A percentile compares a stretch with the other conserved stretches of the same genome.
Evolutionary conservation across 2,888 invertebrate genomes (phyloP).

Genomic region (Monoplex corrugatus): DNA sequence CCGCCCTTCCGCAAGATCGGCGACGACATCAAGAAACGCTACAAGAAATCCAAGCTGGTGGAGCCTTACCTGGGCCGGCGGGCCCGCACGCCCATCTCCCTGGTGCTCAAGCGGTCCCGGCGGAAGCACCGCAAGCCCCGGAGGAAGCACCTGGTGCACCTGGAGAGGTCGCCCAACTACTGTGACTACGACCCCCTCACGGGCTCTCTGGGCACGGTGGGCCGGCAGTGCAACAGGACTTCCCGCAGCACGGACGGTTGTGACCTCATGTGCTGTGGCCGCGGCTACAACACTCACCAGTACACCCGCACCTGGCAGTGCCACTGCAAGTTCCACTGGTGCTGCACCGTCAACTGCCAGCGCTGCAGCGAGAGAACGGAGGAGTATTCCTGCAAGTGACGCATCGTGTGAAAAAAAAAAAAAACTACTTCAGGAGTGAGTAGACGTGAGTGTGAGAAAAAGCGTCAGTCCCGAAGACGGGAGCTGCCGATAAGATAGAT

Average conservation of each 20-base stretch:
- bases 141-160: conserved; percentile 90
- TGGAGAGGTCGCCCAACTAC: conserved; percentile 93
- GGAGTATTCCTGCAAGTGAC: conserved; percentile 81
- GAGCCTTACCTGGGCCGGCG: conserved; percentile 76
- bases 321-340: conserved; percentile 85
- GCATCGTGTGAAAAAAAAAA: no score
- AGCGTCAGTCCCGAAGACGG: no score
- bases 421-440: no score
- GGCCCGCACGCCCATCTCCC: conserved; percentile 75
- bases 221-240: conserved; percentile 77
- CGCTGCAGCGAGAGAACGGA: conserved; percentile 81
- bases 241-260: conserved; percentile 84
- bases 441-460: no score
- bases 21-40: conserved; percentile 91
- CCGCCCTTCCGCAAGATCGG: conserved; percentile 92
- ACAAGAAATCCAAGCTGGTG: conserved; percentile 89
- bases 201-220: conserved; percentile 87
- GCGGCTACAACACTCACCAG: conserved; percentile 92
- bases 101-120: conserved; percentile 78
- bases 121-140: conserved; percentile 81
- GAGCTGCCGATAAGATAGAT: no score
- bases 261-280: conserved; percentile 90
- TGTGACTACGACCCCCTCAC: conserved; percentile 89
- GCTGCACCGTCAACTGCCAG: conserved; percentile 82
- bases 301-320: conserved; percentile 88